Evolutionary conservation across 1,140 invertebrate species (phyloP).

Genomic region (Palaemon carinicauda): DNA sequence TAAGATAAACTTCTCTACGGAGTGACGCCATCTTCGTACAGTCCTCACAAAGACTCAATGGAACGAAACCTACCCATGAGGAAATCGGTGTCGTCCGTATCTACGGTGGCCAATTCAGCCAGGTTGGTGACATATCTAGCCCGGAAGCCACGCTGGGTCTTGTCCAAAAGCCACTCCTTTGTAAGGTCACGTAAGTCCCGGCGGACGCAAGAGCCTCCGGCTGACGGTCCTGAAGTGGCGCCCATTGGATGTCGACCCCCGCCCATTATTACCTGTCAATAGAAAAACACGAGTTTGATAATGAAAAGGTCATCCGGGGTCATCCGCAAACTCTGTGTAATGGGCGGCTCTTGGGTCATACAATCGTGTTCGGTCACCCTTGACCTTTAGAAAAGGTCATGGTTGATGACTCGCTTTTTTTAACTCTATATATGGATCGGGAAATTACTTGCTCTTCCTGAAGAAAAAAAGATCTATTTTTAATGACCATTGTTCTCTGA

Average conservation of each 20-base stretch:
- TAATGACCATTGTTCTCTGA: too few species aligned
- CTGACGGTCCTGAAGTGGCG: not conserved
- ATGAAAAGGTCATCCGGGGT: not conserved
- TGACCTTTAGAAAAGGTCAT: too few species aligned
- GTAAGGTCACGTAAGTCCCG: conserved; percentile 74
- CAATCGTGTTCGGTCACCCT: too few species aligned
- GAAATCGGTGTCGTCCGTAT: conserved; percentile 73
- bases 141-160: conserved; percentile 70
- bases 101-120: conserved; percentile 64
- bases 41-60: too few species aligned
- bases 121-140: conserved; percentile 75
- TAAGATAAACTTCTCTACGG: too few species aligned
- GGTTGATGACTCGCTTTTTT: too few species aligned
- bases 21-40: too few species aligned
- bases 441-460: too few species aligned
- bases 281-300: not conserved
- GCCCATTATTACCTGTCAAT: conserved; percentile 28
- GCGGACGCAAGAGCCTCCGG: not conserved
- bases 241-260: conserved; percentile 34
- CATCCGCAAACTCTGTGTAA: too few species aligned
- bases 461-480: too few species aligned
- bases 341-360: too few species aligned
- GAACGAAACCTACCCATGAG: conserved; percentile 71
- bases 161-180: conserved; percentile 70
- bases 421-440: too few species aligned